Conservation (phyloP, 1,140 invertebrate species). For the Ptiloglossa arizonensis region DNA sequence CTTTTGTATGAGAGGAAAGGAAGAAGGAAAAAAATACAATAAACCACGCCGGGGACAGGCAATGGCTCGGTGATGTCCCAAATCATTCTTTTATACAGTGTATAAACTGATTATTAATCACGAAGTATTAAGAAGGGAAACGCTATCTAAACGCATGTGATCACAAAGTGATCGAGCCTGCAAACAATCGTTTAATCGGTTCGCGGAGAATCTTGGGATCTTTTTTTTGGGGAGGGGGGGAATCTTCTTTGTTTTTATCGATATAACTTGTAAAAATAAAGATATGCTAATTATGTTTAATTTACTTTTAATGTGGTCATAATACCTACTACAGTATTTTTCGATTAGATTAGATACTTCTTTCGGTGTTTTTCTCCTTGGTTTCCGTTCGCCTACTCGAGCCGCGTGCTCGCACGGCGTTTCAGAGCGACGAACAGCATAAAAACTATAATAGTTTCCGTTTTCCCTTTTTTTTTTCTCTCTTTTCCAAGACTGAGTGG, state of each 20-base stretch:
- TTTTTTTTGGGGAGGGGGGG: constrained; percentile 29
- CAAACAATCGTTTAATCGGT: constrained; percentile 15
- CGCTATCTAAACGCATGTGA: background rate
- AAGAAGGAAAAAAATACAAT: background rate
- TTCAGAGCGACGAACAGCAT: background rate
- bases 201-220: constrained; percentile 31
- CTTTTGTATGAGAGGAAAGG: background rate
- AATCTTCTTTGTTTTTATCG: constrained; percentile 61
- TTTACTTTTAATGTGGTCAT: constrained; percentile 77
- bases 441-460: background rate
- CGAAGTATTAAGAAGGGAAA: constrained; percentile 32
- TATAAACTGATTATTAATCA: constrained; percentile 13
- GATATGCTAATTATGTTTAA: constrained; percentile 74
- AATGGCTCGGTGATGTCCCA: constrained; percentile 26
- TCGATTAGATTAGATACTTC: constrained; percentile 78
- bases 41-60: background rate
- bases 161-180: constrained; percentile 38
- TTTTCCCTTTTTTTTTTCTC: background rate
- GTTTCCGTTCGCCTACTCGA: background rate
- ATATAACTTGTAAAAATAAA: constrained; percentile 77
- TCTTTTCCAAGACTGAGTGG: background rate
- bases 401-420: background rate
- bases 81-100: constrained; percentile 44
- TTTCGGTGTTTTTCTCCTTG: constrained; percentile 7
- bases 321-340: constrained; percentile 82